Conservation (phyloP, 2,888 invertebrate genomes). For the Cybosia mesomella region DNA sequence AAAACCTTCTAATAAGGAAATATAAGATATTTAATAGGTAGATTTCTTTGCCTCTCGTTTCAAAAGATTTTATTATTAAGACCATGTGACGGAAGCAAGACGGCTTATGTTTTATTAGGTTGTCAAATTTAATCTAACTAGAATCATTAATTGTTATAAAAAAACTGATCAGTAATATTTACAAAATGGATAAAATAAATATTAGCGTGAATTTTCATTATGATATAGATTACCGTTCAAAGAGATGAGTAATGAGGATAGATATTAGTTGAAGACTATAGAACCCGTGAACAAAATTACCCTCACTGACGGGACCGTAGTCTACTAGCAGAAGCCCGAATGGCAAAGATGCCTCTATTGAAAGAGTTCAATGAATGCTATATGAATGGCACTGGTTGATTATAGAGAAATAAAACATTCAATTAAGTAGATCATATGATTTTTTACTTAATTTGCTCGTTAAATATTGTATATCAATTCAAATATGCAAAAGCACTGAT, state of each 20-base stretch:
- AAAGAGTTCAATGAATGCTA: background rate
- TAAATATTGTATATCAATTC: constrained; percentile 1
- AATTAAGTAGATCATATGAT: background rate
- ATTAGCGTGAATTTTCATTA: background rate
- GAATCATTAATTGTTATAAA: background rate
- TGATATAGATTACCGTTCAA: no score
- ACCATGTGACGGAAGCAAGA: background rate
- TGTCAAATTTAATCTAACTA: background rate
- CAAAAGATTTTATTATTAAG: background rate
- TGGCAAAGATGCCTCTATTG: background rate
- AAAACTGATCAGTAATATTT: background rate
- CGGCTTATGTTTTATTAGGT: background rate
- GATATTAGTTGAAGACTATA: background rate
- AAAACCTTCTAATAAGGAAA: no score
- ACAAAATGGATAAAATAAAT: background rate
- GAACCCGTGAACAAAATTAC: background rate
- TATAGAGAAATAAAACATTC: constrained; percentile 2
- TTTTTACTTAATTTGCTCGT: background rate
- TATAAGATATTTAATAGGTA: background rate
- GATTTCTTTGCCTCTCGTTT: background rate
- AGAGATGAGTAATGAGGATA: background rate
- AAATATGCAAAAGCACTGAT: background rate
- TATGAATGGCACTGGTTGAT: background rate
- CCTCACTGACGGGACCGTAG: no score
- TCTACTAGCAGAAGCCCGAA: background rate